Conservation (phyloP, 2,888 invertebrate genomes). For the Tricholauxania praeusta region DNA sequence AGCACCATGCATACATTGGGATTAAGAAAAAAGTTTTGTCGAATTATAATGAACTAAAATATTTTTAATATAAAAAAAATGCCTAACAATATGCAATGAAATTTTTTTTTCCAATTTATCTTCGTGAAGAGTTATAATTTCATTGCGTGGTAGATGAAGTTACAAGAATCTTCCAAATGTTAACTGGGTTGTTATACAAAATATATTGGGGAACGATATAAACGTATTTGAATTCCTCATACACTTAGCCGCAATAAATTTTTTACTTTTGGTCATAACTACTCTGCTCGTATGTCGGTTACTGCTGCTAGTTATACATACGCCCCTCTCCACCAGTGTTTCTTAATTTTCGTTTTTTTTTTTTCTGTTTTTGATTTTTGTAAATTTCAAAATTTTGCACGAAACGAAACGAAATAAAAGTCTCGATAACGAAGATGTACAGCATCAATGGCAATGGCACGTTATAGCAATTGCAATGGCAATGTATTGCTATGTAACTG, state of each 20-base stretch:
- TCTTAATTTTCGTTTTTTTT: background rate
- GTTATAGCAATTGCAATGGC: background rate
- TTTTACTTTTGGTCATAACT: conserved; percentile 36
- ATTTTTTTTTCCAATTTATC: too few species aligned
- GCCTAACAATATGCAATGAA: too few species aligned
- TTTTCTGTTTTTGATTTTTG: background rate
- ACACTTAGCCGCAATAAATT: conserved; percentile 36
- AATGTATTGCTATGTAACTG: background rate
- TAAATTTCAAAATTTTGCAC: background rate
- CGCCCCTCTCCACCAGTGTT: background rate
- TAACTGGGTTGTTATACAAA: background rate
- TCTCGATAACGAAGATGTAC: conserved; percentile 37
- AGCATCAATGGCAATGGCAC: conserved; percentile 20
- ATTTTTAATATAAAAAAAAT: too few species aligned
- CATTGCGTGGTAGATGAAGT: too few species aligned
- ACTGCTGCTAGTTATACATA: background rate
- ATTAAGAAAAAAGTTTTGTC: too few species aligned
- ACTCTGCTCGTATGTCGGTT: conserved; percentile 5
- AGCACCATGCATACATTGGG: too few species aligned
- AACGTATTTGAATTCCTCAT: background rate
- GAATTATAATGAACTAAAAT: too few species aligned
- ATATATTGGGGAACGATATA: background rate
- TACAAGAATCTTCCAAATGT: too few species aligned
- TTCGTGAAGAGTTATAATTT: too few species aligned
- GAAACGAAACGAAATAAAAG: conserved; percentile 10